Base-by-base conservation (phyloP, 2,888 invertebrate genomes). In the Thecophora atra region DNA sequence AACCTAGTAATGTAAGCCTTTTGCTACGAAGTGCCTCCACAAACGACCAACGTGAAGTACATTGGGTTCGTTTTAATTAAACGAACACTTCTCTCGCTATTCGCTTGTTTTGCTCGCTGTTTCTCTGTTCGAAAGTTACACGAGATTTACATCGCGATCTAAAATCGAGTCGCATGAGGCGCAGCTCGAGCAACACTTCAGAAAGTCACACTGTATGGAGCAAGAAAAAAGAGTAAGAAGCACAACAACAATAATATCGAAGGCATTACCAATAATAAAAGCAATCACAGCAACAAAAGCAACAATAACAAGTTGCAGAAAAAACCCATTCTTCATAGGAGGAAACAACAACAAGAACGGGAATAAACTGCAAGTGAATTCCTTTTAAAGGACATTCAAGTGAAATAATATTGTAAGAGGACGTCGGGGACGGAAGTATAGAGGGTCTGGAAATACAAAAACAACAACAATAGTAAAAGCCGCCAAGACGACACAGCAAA, bases 61-160 rank as follows among this genome's bases (percentile, higher is more conserved):
- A 37, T 37, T 11, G 11, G 77, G 77, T 81, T 80, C 80, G 80
- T 80, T 81, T 81, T 81, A 81, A 81, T 81, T 81, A 81, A 81
- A 81, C 80, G 76, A 81, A 81, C 26, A 13, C 37, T 37, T 37
- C 37, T 37, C 37, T 37, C 7, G 37, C 37, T 37, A 37, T 6
- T 64, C 21, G 81, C 78, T 80, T 80, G 80, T 81, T 80, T 77
- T 79, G 76, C 73, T 73, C 77, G 74, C 72, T 58, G 11, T 42
- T 58, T 42, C 11, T 47, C 37, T 37, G 37, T 37, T 11, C 7
- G 11, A 37, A 37, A 2, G 37, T 37, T 37, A 37, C 37, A 1
- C 7, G 30, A 51, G 70, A 70, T 70, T 63, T 62, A 63, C 62
- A 70, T 70, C 70, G 63, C 52, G 52, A 62, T 64, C 70, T 24